Evolutionary conservation across 2,888 invertebrate genomes (phyloP).

Genomic region (Atrina japonica): DNA sequence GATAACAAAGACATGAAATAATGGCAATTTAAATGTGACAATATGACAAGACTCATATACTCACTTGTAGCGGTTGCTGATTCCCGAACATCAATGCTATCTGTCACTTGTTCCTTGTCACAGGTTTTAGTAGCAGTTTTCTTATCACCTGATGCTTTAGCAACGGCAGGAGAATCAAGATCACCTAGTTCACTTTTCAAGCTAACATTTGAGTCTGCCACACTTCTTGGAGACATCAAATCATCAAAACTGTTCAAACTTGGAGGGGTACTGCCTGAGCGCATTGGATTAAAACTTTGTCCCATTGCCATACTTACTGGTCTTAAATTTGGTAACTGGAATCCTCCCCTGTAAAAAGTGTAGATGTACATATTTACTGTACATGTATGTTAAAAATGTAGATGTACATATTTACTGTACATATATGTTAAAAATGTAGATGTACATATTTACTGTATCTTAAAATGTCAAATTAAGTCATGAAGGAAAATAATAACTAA

Average conservation of each 20-base stretch:
- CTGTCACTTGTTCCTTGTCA: constrained; percentile 76
- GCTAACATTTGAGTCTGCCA: constrained; percentile 75
- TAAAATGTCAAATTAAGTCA: too few species aligned
- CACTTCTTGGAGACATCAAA: constrained; percentile 75
- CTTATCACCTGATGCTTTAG: constrained; percentile 44
- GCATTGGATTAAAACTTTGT: constrained; percentile 84
- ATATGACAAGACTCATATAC: too few species aligned
- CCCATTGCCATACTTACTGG: constrained; percentile 68
- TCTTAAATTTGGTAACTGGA: constrained; percentile 72
- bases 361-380: too few species aligned
- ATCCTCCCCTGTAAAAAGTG: constrained; percentile 48
- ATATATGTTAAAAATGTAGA: too few species aligned
- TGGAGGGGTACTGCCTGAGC: constrained; percentile 82
- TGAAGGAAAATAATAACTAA: too few species aligned
- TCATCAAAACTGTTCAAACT: constrained; percentile 80
- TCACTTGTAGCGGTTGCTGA: constrained; percentile 76
- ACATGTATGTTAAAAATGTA: too few species aligned
- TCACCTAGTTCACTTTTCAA: constrained; percentile 78
- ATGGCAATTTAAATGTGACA: too few species aligned
- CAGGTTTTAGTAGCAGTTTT: constrained; percentile 59
- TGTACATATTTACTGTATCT: too few species aligned
- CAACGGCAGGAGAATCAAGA: constrained; percentile 64
- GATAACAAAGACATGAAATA: too few species aligned
- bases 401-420: too few species aligned
- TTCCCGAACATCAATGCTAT: constrained; percentile 68